Evolutionary conservation across 2,797 vertebrate genomes (phyloP).

Genomic region (Pempheris klunzingeri): DNA sequence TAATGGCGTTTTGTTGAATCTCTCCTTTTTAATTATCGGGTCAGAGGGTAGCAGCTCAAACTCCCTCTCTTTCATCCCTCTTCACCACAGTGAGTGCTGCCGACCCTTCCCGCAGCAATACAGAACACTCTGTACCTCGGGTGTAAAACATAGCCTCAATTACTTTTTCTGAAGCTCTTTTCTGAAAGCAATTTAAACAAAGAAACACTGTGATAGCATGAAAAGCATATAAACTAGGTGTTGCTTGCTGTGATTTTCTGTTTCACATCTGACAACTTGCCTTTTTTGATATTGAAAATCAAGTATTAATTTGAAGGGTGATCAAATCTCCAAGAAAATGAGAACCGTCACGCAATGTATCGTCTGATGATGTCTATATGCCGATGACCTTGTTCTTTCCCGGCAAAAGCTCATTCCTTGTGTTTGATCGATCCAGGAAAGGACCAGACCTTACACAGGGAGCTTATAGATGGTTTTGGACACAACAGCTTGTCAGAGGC

Average conservation of each 20-base stretch:
- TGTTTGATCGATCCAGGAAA: constrained; percentile 71
- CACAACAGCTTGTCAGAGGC: constrained; percentile 84
- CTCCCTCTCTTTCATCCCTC: constrained; percentile 83
- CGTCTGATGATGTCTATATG: constrained; percentile 29
- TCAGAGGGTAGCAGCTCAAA: constrained; percentile 83
- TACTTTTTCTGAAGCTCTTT: constrained; percentile 63
- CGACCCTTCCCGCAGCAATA: constrained; percentile 77
- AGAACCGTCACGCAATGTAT: neutral
- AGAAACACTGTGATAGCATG: constrained; percentile 38
- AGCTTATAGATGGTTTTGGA: constrained; percentile 65
- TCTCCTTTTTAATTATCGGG: constrained; percentile 87
- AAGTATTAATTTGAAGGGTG: constrained; percentile 4
- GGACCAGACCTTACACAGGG: constrained; percentile 61
- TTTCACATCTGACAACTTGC: neutral
- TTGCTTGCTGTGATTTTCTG: constrained; percentile 1
- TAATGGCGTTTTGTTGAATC: constrained; percentile 84
- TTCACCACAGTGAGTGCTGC: constrained; percentile 82
- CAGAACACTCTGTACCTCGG: constrained; percentile 58
- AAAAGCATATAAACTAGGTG: constrained; percentile 42
- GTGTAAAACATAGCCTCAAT: constrained; percentile 70
- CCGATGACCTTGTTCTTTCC: constrained; percentile 49
- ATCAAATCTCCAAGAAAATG: constrained; percentile 24
- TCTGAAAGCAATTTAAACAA: constrained; percentile 55
- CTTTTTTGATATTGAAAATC: constrained; percentile 25
- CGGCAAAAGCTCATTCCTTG: constrained; percentile 31